A percentile compares a stretch with the other conserved stretches of the same genome.
These are phyloP conservation scores for Solenodon paradoxus DNA, from an alignment of 2,113 vertebrate species.

Conservation along the genomic window DNA sequence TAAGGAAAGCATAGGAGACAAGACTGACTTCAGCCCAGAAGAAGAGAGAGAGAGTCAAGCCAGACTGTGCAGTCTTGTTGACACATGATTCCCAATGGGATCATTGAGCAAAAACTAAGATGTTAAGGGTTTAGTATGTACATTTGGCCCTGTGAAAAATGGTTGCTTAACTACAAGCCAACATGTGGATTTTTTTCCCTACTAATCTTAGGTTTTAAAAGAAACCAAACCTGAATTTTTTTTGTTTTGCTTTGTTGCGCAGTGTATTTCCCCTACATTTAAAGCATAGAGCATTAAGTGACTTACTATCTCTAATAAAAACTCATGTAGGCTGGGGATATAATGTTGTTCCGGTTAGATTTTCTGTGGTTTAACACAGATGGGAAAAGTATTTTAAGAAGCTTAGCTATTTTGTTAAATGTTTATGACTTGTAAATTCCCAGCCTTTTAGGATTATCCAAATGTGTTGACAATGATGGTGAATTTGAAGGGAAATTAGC, in stretches of 20 bases:
- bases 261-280: neutral
- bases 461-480: slow-evolving; percentile 76
- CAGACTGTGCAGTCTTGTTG: neutral
- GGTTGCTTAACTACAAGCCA: slow-evolving; percentile 13
- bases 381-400: slow-evolving; percentile 78
- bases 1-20: neutral
- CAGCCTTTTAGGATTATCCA: slow-evolving; percentile 70
- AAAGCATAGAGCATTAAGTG: neutral
- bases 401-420: slow-evolving; percentile 78
- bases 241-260: neutral
- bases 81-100: neutral
- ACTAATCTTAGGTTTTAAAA: neutral
- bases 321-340: slow-evolving; percentile 35
- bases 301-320: slow-evolving; percentile 71
- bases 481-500: slow-evolving; percentile 76
- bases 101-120: neutral
- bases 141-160: slow-evolving; percentile 6
- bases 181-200: neutral
- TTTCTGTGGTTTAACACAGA: slow-evolving; percentile 77
- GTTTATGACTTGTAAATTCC: slow-evolving; percentile 77
- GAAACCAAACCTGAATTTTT: neutral
- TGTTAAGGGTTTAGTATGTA: neutral
- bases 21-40: neutral
- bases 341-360: slow-evolving; percentile 61
- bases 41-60: neutral